Evolutionary conservation across 2,888 invertebrate species (phyloP), one percentile per base, ranked within the genome.

Genomic region (Heliconius charithonia): DNA sequence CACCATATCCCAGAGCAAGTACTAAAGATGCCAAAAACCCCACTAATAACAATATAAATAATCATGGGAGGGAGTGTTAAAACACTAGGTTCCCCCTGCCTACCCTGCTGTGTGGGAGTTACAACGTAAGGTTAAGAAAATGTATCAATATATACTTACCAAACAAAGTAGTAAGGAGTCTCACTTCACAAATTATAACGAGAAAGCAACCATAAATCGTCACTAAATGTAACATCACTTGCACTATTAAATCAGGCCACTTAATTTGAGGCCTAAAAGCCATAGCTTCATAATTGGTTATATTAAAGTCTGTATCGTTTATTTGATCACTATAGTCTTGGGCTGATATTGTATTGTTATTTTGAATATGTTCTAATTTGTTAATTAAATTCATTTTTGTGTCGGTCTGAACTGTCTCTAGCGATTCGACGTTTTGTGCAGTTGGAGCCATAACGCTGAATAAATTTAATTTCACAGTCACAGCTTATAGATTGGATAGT

Each of bases 191-290:
- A 45, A 95, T 95, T 82, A 97, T 86, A 77, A 97, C 94, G 86
- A 97, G 95, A 90, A 95, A 97, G 65, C 97, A 82, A 82, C 97
- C 97, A 87, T 97, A 97, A 63, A 97, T 83, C 82, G 96, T 96
- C 56, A 97, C 97, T 79, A 88, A 88, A 90, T 97, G 97, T 86
- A 97, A 93, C 83, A 96, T 96, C 80, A 96, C 84, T 92, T 97
- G 97, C 29, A 96, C 97, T 25, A 91, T 87, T 3, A 97, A 91
- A 88, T 97, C 97, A 0, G 96, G 97, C 97, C 97, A 97, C 88
- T 96, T 95, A 79, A 97, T 96, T 83, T 92, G 91, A 4, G 97
- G 95, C 80, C 90, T 92, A 85, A 97, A 97, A 81, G 93, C 90
- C 86, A 92, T 90, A 32, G 89, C 88, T 85, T 95, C 93, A 85